Evolutionary conservation across 1,140 invertebrate species (phyloP).

Genomic region (Diachasma alloeum): DNA sequence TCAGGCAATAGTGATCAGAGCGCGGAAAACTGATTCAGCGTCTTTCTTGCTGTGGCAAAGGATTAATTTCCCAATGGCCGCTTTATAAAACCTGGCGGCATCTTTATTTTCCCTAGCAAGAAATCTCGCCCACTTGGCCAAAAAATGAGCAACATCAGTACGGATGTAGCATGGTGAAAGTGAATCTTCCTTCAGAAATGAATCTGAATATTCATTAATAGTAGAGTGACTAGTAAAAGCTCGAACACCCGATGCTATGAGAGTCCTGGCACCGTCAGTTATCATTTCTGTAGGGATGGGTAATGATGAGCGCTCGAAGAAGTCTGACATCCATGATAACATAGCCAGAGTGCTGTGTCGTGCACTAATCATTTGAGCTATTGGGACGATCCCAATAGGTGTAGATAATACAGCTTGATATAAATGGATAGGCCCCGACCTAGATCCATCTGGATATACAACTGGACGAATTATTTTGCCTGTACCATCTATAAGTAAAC

Average conservation of each 20-base stretch:
- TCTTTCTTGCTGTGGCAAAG: constrained; percentile 6
- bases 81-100: constrained; percentile 23
- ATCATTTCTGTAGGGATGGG: constrained; percentile 17
- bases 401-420: constrained; percentile 6
- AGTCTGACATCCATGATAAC: constrained; percentile 16
- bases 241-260: constrained; percentile 23
- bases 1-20: constrained; percentile 11
- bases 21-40: constrained; percentile 12
- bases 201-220: constrained; percentile 28
- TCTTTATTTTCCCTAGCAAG: not conserved
- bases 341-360: constrained; percentile 16
- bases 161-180: constrained; percentile 19
- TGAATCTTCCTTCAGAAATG: not conserved
- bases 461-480: constrained; percentile 13
- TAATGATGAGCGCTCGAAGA: constrained; percentile 8
- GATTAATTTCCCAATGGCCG: constrained; percentile 30
- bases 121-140: constrained; percentile 19
- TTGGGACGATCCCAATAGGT: not conserved
- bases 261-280: constrained; percentile 22
- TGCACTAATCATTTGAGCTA: constrained; percentile 21
- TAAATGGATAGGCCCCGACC: constrained; percentile 2
- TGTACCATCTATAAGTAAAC: constrained; percentile 19
- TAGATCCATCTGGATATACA: not conserved
- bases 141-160: constrained; percentile 34
- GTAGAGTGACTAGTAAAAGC: constrained; percentile 19